These are phyloP conservation scores for Caenorhabditis latens DNA, from an alignment of 1,140 invertebrate genomes.

Conservation along the genomic window DNA sequence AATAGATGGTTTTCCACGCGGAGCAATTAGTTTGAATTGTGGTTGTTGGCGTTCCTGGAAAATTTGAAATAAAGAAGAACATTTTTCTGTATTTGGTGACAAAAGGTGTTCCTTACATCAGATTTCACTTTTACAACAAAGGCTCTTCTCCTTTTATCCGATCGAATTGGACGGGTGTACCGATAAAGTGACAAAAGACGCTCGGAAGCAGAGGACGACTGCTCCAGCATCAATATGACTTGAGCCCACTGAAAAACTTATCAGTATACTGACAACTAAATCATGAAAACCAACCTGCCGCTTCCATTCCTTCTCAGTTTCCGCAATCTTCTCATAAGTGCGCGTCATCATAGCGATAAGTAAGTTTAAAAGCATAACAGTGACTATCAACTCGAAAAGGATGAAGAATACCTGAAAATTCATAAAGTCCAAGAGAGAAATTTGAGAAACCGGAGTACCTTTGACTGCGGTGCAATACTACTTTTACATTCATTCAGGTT, in stretches of 20 bases:
- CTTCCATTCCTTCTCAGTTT: slow-evolving; percentile 96
- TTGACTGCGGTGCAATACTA: slow-evolving; percentile 83
- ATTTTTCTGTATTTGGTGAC: too few relatives aligned
- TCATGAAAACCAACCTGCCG: slow-evolving; percentile 84
- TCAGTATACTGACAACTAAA: not conserved
- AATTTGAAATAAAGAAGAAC: not conserved
- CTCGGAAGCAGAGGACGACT: slow-evolving; percentile 89
- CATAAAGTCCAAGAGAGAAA: not conserved
- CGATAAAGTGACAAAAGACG: slow-evolving; percentile 86
- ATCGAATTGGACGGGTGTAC: slow-evolving; percentile 93
- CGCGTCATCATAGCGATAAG: slow-evolving; percentile 99
- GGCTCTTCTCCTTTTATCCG: slow-evolving; percentile 84
- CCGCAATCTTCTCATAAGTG: slow-evolving; percentile 93
- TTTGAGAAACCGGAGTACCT: slow-evolving; percentile 82
- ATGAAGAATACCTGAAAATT: slow-evolving; percentile 88
- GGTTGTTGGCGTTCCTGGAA: slow-evolving; percentile 34
- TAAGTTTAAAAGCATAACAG: slow-evolving; percentile 94
- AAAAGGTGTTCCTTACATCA: not conserved
- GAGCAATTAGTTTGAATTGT: slow-evolving; percentile 37
- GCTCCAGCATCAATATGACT: slow-evolving; percentile 93
- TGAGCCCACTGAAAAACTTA: slow-evolving; percentile 87
- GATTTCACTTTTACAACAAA: slow-evolving; percentile 83
- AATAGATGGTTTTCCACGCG: slow-evolving; percentile 35
- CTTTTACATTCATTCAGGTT: slow-evolving; percentile 89
- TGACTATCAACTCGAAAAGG: slow-evolving; percentile 95